These are phyloP conservation scores for Meleagris gallopavo DNA, from an alignment of 2,113 vertebrate genomes.

Conservation along the genomic window DNA sequence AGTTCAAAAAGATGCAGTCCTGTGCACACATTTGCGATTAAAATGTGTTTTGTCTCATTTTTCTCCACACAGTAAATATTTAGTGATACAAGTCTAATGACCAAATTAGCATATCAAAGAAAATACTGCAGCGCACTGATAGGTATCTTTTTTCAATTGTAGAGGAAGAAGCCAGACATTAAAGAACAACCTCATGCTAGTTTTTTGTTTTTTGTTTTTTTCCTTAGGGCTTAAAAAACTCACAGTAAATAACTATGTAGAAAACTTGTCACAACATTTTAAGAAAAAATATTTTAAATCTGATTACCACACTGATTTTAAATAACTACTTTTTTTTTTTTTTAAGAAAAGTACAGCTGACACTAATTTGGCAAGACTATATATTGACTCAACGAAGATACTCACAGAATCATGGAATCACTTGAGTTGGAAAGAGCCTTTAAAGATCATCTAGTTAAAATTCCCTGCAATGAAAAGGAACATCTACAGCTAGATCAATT, in stretches of 20 bases:
- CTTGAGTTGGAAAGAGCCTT: too few relatives aligned
- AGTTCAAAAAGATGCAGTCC: neutral
- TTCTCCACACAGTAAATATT: neutral
- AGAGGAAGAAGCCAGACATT: neutral
- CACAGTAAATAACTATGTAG: neutral
- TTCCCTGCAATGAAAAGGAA: neutral
- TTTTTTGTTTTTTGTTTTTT: neutral
- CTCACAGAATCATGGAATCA: neutral
- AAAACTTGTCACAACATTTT: neutral
- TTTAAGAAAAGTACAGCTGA: neutral
- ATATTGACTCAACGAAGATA: neutral
- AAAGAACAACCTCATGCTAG: neutral
- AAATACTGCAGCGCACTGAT: neutral
- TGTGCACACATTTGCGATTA: neutral
- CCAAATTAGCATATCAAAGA: conserved; percentile 10
- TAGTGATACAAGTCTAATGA: neutral
- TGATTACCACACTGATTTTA: neutral
- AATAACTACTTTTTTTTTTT: neutral
- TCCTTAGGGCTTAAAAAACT: neutral
- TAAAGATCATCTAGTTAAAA: neutral
- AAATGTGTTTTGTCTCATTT: neutral
- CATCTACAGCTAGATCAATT: too few relatives aligned
- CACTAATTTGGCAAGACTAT: neutral
- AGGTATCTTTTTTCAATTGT: neutral
- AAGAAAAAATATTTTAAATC: neutral